Evolutionary conservation across 1,140 invertebrate species (phyloP).

Genomic region (Eciton burchellii): DNA sequence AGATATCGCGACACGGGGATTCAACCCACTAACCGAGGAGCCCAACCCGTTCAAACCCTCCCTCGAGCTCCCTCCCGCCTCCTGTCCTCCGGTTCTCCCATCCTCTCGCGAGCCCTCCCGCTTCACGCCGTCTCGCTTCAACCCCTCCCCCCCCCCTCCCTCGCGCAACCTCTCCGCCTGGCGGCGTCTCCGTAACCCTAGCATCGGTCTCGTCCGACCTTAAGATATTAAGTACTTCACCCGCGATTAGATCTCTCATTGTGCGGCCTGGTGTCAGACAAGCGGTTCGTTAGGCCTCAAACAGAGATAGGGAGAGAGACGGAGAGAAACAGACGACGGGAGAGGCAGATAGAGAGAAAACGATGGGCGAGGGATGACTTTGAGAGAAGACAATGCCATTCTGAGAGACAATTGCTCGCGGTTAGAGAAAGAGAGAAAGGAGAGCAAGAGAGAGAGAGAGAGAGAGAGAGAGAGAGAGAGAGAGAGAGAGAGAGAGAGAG

Average conservation of each 20-base stretch:
- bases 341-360: slow-evolving; percentile 69
- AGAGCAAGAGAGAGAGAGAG: slow-evolving; percentile 65
- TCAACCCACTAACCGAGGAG: slow-evolving; percentile 76
- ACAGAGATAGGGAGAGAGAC: slow-evolving; percentile 67
- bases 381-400: slow-evolving; percentile 80
- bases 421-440: slow-evolving; percentile 70
- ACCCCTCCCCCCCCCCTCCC: slow-evolving; percentile 14
- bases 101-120: no score
- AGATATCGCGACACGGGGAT: slow-evolving; percentile 80
- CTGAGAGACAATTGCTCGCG: slow-evolving; percentile 85
- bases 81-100: slow-evolving; percentile 65
- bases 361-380: slow-evolving; percentile 64
- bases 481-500: slow-evolving; percentile 67
- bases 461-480: slow-evolving; percentile 69
- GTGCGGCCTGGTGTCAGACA: slow-evolving; percentile 84
- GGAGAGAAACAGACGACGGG: slow-evolving; percentile 64
- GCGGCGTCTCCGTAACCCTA: slow-evolving; percentile 64
- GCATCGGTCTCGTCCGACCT: slow-evolving; percentile 79
- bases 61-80: slow-evolving; percentile 61
- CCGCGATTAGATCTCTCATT: slow-evolving; percentile 86
- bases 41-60: slow-evolving; percentile 32
- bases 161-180: slow-evolving; percentile 25
- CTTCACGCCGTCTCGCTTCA: slow-evolving; percentile 51
- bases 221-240: slow-evolving; percentile 86
- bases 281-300: slow-evolving; percentile 79